phyloP scores from a whole-genome alignment of 2,888 invertebrate species.

The Sphaerophoria taeniata region DNA sequence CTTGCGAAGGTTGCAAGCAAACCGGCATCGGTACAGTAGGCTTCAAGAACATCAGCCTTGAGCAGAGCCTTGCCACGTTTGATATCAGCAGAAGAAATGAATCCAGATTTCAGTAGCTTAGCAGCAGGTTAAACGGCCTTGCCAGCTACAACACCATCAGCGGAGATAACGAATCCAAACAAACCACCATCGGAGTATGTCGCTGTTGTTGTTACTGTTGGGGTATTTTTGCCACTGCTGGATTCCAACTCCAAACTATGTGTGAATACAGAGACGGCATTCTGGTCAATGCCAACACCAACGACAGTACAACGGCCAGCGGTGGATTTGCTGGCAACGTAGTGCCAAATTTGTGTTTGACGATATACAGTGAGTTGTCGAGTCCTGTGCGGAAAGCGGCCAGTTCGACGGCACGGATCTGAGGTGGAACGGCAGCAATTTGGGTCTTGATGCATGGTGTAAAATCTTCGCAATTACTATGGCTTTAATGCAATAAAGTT shows the following conservation, averaged over 20 bases:
- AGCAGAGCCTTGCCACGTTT: slow-evolving; percentile 90
- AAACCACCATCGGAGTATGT: slow-evolving; percentile 94
- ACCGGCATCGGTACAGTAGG: slow-evolving; percentile 85
- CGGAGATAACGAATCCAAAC: slow-evolving; percentile 90
- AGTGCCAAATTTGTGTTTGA: slow-evolving; percentile 91
- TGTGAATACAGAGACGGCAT: slow-evolving; percentile 85
- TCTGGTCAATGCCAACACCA: slow-evolving; percentile 90
- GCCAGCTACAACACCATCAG: slow-evolving; percentile 87
- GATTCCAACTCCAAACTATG: slow-evolving; percentile 84
- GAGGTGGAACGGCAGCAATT: slow-evolving; percentile 86
- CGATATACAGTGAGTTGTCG: slow-evolving; percentile 93
- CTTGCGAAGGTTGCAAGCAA: slow-evolving; percentile 87
- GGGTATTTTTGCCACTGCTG: slow-evolving; percentile 80
- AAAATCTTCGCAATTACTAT: slow-evolving; percentile 94
- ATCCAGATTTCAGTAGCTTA: slow-evolving; percentile 85
- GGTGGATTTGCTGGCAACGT: slow-evolving; percentile 86
- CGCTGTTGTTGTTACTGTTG: slow-evolving; percentile 86
- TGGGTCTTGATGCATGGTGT: slow-evolving; percentile 88
- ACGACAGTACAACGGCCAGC: slow-evolving; percentile 90
- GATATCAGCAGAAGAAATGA: slow-evolving; percentile 87
- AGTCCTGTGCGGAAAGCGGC: slow-evolving; percentile 94
- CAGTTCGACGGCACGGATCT: slow-evolving; percentile 91
- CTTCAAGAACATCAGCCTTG: slow-evolving; percentile 87
- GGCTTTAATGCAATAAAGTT: slow-evolving; percentile 93
- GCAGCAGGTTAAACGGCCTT: slow-evolving; percentile 87